A percentile compares a stretch with the other conserved stretches of the same genome.
Evolutionary conservation across 1,140 invertebrate genomes (phyloP).

Genomic region (Drosophila sp.): DNA sequence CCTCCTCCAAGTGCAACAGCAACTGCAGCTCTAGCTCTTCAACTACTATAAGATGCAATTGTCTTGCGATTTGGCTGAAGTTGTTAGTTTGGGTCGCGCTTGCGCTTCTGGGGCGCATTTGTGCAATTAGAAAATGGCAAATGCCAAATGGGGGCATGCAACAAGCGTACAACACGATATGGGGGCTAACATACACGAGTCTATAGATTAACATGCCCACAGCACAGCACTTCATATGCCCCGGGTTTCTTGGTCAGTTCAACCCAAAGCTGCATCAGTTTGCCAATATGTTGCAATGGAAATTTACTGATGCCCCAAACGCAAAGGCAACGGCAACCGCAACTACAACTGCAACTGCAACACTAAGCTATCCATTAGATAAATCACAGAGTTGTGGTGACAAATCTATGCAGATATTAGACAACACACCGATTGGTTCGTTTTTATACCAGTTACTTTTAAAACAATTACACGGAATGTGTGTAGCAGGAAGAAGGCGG

Average conservation of each 20-base stretch:
- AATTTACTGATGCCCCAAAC: conserved; percentile 41
- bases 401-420: conserved; percentile 44
- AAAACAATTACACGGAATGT: no score
- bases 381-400: conserved; percentile 46
- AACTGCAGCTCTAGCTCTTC: background rate
- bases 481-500: no score
- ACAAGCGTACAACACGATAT: conserved; percentile 21
- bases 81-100: conserved; percentile 40
- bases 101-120: conserved; percentile 58
- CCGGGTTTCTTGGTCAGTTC: conserved; percentile 12
- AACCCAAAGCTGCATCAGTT: conserved; percentile 30
- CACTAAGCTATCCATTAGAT: conserved; percentile 41
- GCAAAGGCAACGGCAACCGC: conserved; percentile 18
- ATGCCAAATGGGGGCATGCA: conserved; percentile 62
- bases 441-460: background rate
- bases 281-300: conserved; percentile 43
- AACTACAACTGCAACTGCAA: conserved; percentile 13
- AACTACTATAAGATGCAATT: conserved; percentile 42
- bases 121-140: conserved; percentile 65
- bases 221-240: conserved; percentile 50
- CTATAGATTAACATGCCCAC: conserved; percentile 56
- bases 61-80: conserved; percentile 24
- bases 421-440: conserved; percentile 7
- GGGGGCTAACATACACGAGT: conserved; percentile 43
- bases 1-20: no score